Evolutionary conservation across 1,140 invertebrate genomes (phyloP).

Genomic region (Aphaenogaster rudis): DNA sequence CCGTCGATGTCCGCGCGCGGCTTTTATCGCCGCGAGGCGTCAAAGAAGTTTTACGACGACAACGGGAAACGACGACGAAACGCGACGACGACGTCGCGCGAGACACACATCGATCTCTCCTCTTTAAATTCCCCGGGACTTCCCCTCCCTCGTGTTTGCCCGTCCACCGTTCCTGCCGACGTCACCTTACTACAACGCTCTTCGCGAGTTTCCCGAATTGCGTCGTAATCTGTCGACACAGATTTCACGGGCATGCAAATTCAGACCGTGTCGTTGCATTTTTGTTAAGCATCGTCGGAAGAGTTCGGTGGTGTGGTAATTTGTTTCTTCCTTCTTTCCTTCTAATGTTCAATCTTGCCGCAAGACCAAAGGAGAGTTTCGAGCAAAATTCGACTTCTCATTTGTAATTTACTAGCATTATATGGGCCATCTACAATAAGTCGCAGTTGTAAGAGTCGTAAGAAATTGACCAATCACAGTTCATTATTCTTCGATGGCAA

Average conservation of each 20-base stretch:
- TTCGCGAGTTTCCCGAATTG: conserved; percentile 35
- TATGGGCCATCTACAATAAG: too few species aligned
- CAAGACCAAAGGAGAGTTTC: not conserved
- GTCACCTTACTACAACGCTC: conserved; percentile 13
- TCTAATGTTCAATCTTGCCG: too few species aligned
- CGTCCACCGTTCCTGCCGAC: not conserved
- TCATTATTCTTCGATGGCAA: too few species aligned
- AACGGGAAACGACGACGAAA: conserved; percentile 32
- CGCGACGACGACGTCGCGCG: conserved; percentile 57
- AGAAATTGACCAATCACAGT: too few species aligned
- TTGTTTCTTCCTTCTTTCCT: not conserved
- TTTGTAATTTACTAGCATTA: too few species aligned
- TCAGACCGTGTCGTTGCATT: not conserved
- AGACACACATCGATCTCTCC: conserved; percentile 53
- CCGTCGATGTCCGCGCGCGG: conserved; percentile 26
- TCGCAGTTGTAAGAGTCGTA: too few species aligned
- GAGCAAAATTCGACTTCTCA: not conserved
- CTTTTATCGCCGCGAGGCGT: conserved; percentile 55
- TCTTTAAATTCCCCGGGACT: conserved; percentile 44
- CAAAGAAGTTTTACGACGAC: conserved; percentile 59
- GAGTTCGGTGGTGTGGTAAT: not conserved
- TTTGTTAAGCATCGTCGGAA: not conserved
- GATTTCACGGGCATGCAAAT: not conserved
- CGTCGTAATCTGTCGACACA: not conserved
- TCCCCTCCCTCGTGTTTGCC: conserved; percentile 15